A percentile compares a stretch with the other conserved stretches of the same genome.
Conservation (phyloP, 2,113 vertebrate genomes). For the Erythrolamprus reginae region DNA sequence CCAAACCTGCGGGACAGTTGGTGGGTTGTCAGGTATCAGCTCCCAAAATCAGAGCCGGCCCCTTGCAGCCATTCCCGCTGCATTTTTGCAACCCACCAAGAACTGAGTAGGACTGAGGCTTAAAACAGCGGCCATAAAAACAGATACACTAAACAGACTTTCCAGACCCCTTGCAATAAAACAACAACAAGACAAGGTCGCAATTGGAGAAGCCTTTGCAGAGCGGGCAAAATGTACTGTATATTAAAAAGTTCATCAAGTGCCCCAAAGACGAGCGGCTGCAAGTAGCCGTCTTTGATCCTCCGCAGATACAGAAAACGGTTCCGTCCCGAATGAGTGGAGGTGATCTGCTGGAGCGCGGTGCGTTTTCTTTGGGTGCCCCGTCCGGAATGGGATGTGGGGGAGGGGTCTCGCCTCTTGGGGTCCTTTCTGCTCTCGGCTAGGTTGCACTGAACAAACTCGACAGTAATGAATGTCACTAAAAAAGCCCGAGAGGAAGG, state of each 20-base stretch:
- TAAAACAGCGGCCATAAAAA: constrained; percentile 31
- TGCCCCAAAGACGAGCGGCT: not conserved
- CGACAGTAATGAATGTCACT: not conserved
- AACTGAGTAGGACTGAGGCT: constrained; percentile 34
- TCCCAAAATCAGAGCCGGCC: not conserved
- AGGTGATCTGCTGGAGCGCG: not conserved
- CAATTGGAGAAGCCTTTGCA: constrained; percentile 10
- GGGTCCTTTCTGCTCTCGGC: not conserved
- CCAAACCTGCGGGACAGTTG: constrained; percentile 9
- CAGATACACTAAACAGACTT: constrained; percentile 54
- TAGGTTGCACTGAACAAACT: not conserved
- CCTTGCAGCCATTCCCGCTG: constrained; percentile 16
- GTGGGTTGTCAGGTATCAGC: not conserved
- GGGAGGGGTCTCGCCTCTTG: not conserved
- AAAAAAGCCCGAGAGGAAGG: no score
- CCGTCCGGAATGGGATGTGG: not conserved
- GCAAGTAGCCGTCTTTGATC: constrained; percentile 22
- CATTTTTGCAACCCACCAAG: constrained; percentile 48
- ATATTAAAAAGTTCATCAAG: constrained; percentile 46
- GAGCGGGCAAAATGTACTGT: constrained; percentile 43
- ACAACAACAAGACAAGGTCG: constrained; percentile 42
- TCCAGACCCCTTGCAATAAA: constrained; percentile 47
- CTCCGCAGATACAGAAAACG: not conserved
- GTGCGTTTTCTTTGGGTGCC: not conserved
- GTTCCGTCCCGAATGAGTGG: not conserved